Base-by-base conservation (phyloP, 2,113 vertebrate species). In the Australoheros scitulus region DNA sequence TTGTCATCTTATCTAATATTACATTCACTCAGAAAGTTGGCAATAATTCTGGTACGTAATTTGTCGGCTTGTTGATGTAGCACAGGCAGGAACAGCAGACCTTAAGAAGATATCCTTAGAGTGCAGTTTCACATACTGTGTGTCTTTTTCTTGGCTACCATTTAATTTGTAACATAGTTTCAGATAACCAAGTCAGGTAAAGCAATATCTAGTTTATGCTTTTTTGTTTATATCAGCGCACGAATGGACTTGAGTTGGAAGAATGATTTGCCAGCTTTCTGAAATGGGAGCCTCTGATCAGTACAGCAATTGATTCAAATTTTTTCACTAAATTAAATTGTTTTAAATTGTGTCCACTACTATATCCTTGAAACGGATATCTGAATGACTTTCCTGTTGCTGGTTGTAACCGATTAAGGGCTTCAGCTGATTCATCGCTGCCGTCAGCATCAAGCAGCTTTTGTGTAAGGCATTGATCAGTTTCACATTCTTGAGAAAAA, bases 341-440 rank as follows among this genome's bases (percentile, higher is more conserved):
- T 26, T 2, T 26, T 26, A 26, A 26, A 26, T 26, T 26, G 26
- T 26, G 26, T 79, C 77, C 59, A 32, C 77, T 83, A 52, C 61
- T 68, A 10, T 65, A 76, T 81, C 60, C 41, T 85, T 68, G 47
- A 65, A 76, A 75, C 79, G 22, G 74, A 70, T 74, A 75, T 82
- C 82, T 83, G 56, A 84, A 79, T 63, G 86, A 76, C 82, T 52
- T 79, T 77, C 75, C 63, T 22, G 61, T 56, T 65, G 80, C 57
- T 36, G 74, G 65, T 81, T 81, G 64, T 83, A 86, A 80, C 84
- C 34, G 41, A 81, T 88, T 80, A 76, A 61, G 24, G 68, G n/a
- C 81, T 90, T 87, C 26, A 68, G 89, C 89, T 86, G 90, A 91
- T 90, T 87, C 77, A 84, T 87, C 80, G 84, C 80, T 80, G 87